Base-by-base conservation (phyloP, 2,113 vertebrate species). In the Numida meleagris region DNA sequence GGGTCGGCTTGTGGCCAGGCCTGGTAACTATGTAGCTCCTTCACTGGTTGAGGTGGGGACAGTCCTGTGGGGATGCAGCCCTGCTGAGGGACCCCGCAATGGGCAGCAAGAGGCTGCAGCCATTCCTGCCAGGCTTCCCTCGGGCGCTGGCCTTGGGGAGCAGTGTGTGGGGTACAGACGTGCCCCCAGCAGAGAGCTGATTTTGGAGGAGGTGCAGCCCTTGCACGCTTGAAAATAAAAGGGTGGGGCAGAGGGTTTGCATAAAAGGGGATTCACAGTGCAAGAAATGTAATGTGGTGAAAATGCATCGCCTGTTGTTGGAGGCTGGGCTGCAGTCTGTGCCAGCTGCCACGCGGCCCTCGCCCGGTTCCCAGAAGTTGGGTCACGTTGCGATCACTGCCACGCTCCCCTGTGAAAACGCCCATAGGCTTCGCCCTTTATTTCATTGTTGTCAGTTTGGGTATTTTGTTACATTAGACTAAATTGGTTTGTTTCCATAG, bases 401-500 rank as follows among this genome's bases (percentile, higher is more conserved):
- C 1, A 1, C 3, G 1, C 11, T 72, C 34, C 29, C 9, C 31
- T 59, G 50, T 76, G 87, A 87, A 84, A 87, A 74, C 45, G 20
- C 48, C 80, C 25, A 0, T 7, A 10, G 61, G 33, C 51, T 36
- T 38, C 4, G 0, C 74, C 79, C 79, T 74, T 83, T 74, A 43
- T 88, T 90, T 88, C 65, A 55, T 43, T 86, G 63, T 74, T 79
- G 68, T 74, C 61, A 61, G 72, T 83, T 95, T 93, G 67, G 68
- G 57, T 55, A 65, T 71, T 95, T 88, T 85, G 67, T 95, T 94
- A 50, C 46, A 83, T 91, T 92, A 86, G 63, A 71, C 75, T 87
- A 73, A 85, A 91, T 67, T 81, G 25, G 14, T 91, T 95, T 95
- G 91, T 95, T 94, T 95, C 94, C 90, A 83, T 96, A 95, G 92